A percentile compares a stretch with the other conserved stretches of the same genome.
phyloP scores from a whole-genome alignment of 2,888 invertebrate species.

The Stramonita haemastoma region DNA sequence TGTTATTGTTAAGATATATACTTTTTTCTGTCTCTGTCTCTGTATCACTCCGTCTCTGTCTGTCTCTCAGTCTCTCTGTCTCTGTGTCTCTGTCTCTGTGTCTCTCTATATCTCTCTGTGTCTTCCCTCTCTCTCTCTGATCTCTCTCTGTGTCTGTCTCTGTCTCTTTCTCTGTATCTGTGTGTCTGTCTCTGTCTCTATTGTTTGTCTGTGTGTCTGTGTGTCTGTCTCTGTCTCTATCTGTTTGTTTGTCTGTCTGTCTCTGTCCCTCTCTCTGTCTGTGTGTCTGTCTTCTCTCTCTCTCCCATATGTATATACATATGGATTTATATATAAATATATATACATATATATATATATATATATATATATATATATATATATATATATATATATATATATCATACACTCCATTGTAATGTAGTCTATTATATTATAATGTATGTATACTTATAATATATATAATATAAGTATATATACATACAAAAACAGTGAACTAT shows the following conservation, averaged over 20 bases:
- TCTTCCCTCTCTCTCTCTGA: neutral
- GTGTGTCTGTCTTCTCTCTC: conserved; percentile 35
- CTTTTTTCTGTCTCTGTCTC: neutral
- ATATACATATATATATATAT: too few species aligned
- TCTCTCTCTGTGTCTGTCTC: conserved; percentile 27
- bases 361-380: too few species aligned
- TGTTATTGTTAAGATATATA: too few species aligned
- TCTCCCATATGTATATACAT: neutral
- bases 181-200: too few species aligned
- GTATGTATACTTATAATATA: too few species aligned
- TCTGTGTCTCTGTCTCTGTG: conserved; percentile 22
- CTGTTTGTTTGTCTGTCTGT: too few species aligned
- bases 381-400: too few species aligned
- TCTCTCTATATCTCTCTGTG: conserved; percentile 31
- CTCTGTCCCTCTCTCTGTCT: conserved; percentile 37
- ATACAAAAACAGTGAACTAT: too few species aligned
- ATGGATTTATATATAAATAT: neutral
- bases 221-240: conserved; percentile 38
- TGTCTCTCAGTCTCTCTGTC: conserved; percentile 35
- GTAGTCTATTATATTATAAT: too few species aligned
- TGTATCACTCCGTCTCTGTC: neutral
- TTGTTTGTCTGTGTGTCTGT: too few species aligned
- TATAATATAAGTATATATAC: too few species aligned
- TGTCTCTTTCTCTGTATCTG: conserved; percentile 35
- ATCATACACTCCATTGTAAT: too few species aligned